Evolutionary conservation across 2,113 vertebrate species (phyloP), one percentile per base, ranked within the genome.

Genomic region (Trinectes maculatus): DNA sequence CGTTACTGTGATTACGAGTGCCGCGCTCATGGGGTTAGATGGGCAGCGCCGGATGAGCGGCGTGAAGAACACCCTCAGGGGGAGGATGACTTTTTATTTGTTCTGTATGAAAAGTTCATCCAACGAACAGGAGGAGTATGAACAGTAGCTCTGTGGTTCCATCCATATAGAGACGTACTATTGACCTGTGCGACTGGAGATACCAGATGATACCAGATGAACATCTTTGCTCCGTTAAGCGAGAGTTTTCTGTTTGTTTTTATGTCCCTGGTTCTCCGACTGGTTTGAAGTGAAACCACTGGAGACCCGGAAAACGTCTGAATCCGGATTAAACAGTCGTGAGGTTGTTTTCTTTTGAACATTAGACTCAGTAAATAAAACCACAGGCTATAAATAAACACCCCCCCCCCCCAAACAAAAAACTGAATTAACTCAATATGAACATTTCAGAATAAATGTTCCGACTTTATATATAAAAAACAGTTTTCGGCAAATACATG

Each of bases 1-100:
- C 69, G 65, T 59, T 53, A 25, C 58, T 61, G 66, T 68, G 75
- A 82, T 75, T 82, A 80, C 34, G 75, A 79, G 78, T 25, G 44
- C 43, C 55, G 40, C 25, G 24, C 55, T 55, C 61, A 75, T 55
- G 79, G n/a, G 6, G 57, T 8, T 10, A 29, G 71, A 58, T 77
- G 63, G 42, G 79, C 70, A 31, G 43, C 61, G 8, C 42, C 54
- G 39, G 55, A 71, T 66, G 53, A 74, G 54, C 46, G 0, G 53
- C 53, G 57, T 16, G 29, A 39, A 62, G 73, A 75, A 51, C 66
- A 58, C 64, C 86, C 79, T 75, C 21, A 13, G 84, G 76, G 67
- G 73, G 34, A 2, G 9, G 62, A 52, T 67, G 83, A 73, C 83
- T 84, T 88, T 82, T 73, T 25, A 0, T 28, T 29, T 74, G 58